Evolutionary conservation across 2,888 invertebrate species (phyloP).

Genomic region (Megaustenia siamemsis): DNA sequence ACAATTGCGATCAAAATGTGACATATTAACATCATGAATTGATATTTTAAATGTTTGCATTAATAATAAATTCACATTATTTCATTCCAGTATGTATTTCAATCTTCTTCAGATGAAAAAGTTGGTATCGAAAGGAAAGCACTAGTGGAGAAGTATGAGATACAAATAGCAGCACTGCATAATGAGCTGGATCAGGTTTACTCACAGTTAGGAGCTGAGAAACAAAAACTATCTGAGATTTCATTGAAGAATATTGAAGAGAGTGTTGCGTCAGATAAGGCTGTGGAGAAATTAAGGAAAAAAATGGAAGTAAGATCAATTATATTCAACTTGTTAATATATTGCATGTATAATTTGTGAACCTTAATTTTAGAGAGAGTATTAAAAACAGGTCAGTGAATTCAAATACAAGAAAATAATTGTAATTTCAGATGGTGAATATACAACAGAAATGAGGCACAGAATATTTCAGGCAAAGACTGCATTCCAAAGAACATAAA

Average conservation of each 20-base stretch:
- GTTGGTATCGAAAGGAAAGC: slow-evolving; percentile 68
- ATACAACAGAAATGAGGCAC: too few species aligned
- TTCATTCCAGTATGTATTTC: background rate
- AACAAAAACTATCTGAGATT: slow-evolving; percentile 59
- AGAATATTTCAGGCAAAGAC: too few species aligned
- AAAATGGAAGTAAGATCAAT: slow-evolving; percentile 55
- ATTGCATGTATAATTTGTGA: too few species aligned
- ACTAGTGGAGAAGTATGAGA: slow-evolving; percentile 66
- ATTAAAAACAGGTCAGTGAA: too few species aligned
- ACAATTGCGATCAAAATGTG: too few species aligned
- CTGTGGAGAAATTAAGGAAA: slow-evolving; percentile 48
- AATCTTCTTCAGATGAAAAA: slow-evolving; percentile 58
- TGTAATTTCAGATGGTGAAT: too few species aligned
- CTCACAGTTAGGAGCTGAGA: slow-evolving; percentile 62
- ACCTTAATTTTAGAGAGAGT: too few species aligned
- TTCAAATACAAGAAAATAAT: too few species aligned
- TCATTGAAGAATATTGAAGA: background rate
- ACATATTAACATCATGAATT: too few species aligned
- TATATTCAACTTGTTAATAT: too few species aligned
- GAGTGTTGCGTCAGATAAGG: slow-evolving; percentile 28
- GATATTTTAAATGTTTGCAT: too few species aligned
- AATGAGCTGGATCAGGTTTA: slow-evolving; percentile 60
- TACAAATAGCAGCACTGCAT: slow-evolving; percentile 61
- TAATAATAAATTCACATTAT: background rate
- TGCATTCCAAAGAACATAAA: too few species aligned